phyloP scores from a whole-genome alignment of 2,113 vertebrate species.

The Glaucomys volans region DNA sequence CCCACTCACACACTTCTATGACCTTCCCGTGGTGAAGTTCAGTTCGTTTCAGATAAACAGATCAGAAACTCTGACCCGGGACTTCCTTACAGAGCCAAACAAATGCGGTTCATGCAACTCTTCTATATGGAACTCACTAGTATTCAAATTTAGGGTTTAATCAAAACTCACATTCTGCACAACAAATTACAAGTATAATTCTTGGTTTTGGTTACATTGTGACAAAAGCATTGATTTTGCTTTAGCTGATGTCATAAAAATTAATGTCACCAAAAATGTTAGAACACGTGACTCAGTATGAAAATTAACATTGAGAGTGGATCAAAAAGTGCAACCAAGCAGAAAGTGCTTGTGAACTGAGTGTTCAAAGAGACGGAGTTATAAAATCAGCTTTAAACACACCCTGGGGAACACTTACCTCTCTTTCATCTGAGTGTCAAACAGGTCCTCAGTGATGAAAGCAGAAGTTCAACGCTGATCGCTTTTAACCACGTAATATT shows the following conservation, averaged over 20 bases:
- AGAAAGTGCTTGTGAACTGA: background rate
- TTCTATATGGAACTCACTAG: background rate
- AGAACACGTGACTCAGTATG: background rate
- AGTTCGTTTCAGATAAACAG: background rate
- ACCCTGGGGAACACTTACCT: background rate
- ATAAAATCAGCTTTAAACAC: conserved; percentile 45
- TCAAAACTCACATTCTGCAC: background rate
- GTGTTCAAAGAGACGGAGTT: background rate
- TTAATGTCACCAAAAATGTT: background rate
- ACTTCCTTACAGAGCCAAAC: background rate
- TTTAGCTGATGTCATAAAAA: background rate
- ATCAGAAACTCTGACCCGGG: background rate
- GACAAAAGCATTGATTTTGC: background rate
- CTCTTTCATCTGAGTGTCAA: conserved; percentile 67
- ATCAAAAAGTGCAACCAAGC: background rate
- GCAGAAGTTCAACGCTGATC: conserved; percentile 54
- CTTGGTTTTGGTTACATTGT: background rate
- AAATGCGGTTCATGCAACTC: background rate
- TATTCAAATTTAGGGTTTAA: background rate
- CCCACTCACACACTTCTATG: rapidly evolving
- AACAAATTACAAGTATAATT: background rate
- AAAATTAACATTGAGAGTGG: conserved; percentile 8
- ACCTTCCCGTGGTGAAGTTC: background rate
- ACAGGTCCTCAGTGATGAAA: conserved; percentile 49
- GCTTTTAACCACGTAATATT: conserved; percentile 55